Base-by-base conservation (phyloP, 92 coral and sea anemone genomes). In the Pocillopora meandrina region DNA sequence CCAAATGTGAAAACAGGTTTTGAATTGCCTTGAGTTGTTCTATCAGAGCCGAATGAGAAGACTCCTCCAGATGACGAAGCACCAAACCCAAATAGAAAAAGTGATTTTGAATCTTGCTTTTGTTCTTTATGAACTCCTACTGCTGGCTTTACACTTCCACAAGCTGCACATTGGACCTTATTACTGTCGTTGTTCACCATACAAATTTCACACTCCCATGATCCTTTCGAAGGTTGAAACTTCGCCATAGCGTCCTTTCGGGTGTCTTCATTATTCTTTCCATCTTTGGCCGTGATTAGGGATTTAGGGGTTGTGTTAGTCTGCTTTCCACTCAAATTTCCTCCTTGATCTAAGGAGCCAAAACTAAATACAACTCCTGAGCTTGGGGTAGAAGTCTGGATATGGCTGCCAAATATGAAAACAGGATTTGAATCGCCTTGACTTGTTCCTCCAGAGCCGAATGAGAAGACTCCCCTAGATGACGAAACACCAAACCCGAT, bases 171-270 rank as follows among this genome's bases (percentile, higher is more conserved):
- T 18, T 18, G 34, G n/a, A 77, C 55, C 64, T 47, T 56, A n/a
- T 89, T 84, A 13, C 70, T 64, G 67, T 34, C 82, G 60, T 92
- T 92, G 57, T 60, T 85, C 21, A 83, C 77, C 56, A 79, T 70
- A 65, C 95, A 92, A 0, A 60, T 75, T 15, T 86, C 87, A 63
- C 95, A 92, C 52, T 92, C 89, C 95, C 92, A 91, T 1, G 92
- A 89, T 19, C 85, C 91, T 82, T 81, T 70, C 1, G 84, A 63
- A 5, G 87, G 79, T 73, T 83, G 77, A 55, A 86, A 89, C 79
- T 77, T 88, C 12, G 88, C 79, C 31, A n/a, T n/a, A n/a, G n/a
- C n/a, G n/a, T n/a, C n/a, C n/a, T n/a, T n/a, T n/a, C n/a, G n/a
- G n/a, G n/a, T n/a, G n/a, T n/a, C n/a, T n/a, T n/a, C n/a, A n/a